Evolutionary conservation across 2,113 vertebrate genomes (phyloP), one percentile per base, ranked within the genome.

Genomic region (Zosterops lateralis): DNA sequence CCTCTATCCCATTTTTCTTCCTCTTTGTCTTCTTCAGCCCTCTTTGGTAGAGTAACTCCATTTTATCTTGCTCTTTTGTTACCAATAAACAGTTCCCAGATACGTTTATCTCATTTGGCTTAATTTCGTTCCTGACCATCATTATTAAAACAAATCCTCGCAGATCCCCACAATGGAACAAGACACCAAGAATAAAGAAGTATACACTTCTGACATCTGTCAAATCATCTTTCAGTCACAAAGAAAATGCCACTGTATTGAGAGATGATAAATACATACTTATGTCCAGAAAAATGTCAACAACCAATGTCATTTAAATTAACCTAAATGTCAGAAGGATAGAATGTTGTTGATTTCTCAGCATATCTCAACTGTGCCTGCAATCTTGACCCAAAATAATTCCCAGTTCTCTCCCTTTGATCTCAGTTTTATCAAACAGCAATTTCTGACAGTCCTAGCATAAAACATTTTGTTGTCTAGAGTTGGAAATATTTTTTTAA

Each of bases 221-320:
- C 3, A 92, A 84, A 87, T 89, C 73, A 88, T 26, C 36, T 71
- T 82, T 84, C 60, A 76, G 61, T 51, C 29, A 68, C 58, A 78
- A 86, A 67, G 36, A 81, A 95, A 89, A 89, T 38, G 74, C 91
- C 67, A 94, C 17, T 65, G 28, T 47, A 38, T 42, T 82, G 57
- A 76, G 65, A 92, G 51, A 67, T 61, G 96, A 84, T 57, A 89
- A 93, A 70, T 66, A 92, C 12, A 40, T 54, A 81, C 45, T 89
- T 76, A 72, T 4, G 21, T 66, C 13, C 36, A 80, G 47, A 90
- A 93, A 84, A 92, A 95, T 47, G 20, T 65, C 79, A 54, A 92
- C 31, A 18, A 90, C 54, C 26, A 73, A 3, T 70, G 54, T 60
- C 32, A 91, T 53, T 73, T 54, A 92, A 93, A 93, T 58, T 66